phyloP scores from a whole-genome alignment of 2,888 invertebrate species.

The Tinea semifulvella region DNA sequence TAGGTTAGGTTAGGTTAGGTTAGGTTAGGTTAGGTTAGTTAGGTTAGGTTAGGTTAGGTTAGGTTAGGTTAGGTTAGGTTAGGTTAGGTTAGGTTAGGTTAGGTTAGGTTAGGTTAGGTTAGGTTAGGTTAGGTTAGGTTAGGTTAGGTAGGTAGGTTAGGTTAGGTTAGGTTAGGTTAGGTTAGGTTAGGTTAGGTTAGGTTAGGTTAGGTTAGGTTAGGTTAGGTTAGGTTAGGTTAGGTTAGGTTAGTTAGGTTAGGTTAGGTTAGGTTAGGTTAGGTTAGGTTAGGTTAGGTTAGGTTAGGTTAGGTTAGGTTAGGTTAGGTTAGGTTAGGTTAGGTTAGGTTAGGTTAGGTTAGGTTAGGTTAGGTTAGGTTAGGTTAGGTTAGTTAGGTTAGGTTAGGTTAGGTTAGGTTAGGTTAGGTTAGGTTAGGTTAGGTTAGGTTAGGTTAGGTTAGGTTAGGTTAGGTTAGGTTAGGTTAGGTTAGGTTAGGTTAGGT shows the following conservation, averaged over 20 bases:
- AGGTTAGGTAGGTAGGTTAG: no score
- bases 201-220: constrained; percentile 16
- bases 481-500: no score
- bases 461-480: no score
- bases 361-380: constrained; percentile 18
- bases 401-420: no score
- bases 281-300: constrained; percentile 17
- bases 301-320: constrained; percentile 16
- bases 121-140: constrained; percentile 18
- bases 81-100: constrained; percentile 13
- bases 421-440: no score
- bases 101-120: constrained; percentile 11
- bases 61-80: constrained; percentile 11
- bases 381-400: no score
- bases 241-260: constrained; percentile 19
- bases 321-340: constrained; percentile 16
- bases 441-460: no score
- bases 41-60: constrained; percentile 17
- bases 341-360: constrained; percentile 16
- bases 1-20: constrained; percentile 3
- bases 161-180: constrained; percentile 16
- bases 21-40: constrained; percentile 15
- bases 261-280: constrained; percentile 17
- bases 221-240: constrained; percentile 20
- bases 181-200: constrained; percentile 15